Base-by-base conservation (phyloP, 2,888 invertebrate species). In the Pseudococcus longispinus region DNA sequence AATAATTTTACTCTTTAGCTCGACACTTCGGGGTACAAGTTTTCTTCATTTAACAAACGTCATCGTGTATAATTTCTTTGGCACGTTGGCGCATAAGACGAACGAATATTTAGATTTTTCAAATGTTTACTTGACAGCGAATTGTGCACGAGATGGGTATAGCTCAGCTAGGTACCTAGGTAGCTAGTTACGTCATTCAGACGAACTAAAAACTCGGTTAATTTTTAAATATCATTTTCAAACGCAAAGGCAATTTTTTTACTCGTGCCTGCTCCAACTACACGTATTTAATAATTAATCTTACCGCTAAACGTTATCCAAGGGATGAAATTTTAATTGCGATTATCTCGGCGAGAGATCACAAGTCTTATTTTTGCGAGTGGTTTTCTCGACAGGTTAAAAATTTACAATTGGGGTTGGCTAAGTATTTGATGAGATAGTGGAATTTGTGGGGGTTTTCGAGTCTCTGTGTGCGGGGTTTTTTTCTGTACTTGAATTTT, bases 221-320 rank as follows among this genome's bases (percentile, higher is more conserved):
- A 70, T 70, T 70, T 70, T 70, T 70, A 70, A 70, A 29, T 70
- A 70, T 70, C 70, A 29, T 70, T 70, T 70, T 70, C 70, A 29
- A 70, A 70, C 26, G 29, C 18, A 15, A 26, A 26, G 70, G 70
- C 29, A 70, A 70, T 70, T 70, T 70, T 70, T 29, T 70, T 70
- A 60, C 60, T 13, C 26, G 26, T 70, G 26, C 15, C 29, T 18
- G 29, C 9, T 65, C 65, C 26, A 26, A 65, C 26, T 65, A 65
- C 29, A 18, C 70, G 70, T 70, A 70, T 29, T 70, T 70, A 70
- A 70, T 70, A 70, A 70, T 70, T 70, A 15, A 70, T 70, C 29
- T 29, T 18, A 29, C 70, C 70, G 26, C 13, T 29, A 29, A 70
- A 70, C 29, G 70, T 4, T 15, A 29, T 70, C 15, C n/a, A 13